These are phyloP conservation scores for Nephrotoma appendiculata DNA, from an alignment of 2,888 invertebrate species.

Conservation along the genomic window DNA sequence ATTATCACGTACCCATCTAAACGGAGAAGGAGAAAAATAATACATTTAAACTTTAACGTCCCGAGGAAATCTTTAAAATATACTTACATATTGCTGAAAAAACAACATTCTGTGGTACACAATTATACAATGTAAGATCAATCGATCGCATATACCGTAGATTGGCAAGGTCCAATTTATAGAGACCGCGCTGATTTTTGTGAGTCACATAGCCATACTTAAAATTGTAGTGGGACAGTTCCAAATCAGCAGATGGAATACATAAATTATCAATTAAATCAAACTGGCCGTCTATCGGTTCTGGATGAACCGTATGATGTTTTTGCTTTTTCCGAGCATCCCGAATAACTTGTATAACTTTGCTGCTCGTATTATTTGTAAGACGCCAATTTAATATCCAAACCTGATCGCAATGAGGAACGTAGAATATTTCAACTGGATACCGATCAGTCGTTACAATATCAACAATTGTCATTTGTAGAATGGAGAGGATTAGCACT, in stretches of 20 bases:
- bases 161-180: slow-evolving; percentile 55
- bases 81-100: slow-evolving; percentile 58
- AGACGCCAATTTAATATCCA: slow-evolving; percentile 48
- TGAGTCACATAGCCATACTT: slow-evolving; percentile 62
- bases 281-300: slow-evolving; percentile 61
- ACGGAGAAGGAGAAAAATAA: slow-evolving; percentile 9
- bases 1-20: slow-evolving; percentile 56
- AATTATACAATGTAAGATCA: slow-evolving; percentile 55
- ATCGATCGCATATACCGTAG: slow-evolving; percentile 56
- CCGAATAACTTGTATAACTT: slow-evolving; percentile 41
- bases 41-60: background rate
- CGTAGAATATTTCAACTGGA: slow-evolving; percentile 54
- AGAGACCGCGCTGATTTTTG: slow-evolving; percentile 53
- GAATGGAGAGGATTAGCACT: slow-evolving; percentile 53
- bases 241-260: slow-evolving; percentile 43
- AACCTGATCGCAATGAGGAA: slow-evolving; percentile 55
- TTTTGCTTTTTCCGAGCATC: slow-evolving; percentile 56
- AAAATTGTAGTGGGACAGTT: slow-evolving; percentile 39
- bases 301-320: slow-evolving; percentile 56
- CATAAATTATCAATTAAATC: slow-evolving; percentile 51
- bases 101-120: slow-evolving; percentile 51
- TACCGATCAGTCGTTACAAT: slow-evolving; percentile 55
- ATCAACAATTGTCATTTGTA: slow-evolving; percentile 56
- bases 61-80: background rate
- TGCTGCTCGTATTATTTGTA: slow-evolving; percentile 9